Base-by-base conservation (phyloP, 2,113 vertebrate genomes). In the Phainopepla nitens region DNA sequence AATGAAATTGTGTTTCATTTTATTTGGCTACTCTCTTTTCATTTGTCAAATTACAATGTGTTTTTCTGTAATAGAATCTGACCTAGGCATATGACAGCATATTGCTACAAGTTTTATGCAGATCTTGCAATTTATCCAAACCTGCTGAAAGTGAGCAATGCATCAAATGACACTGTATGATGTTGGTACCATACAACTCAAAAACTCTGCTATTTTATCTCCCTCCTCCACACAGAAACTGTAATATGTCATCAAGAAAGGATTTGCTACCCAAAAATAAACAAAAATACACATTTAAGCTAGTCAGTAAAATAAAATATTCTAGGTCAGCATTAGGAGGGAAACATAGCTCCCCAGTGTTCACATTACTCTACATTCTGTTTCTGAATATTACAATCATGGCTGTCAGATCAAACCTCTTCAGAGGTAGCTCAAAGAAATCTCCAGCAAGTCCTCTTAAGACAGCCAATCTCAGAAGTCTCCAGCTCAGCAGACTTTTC, bases 401-500 rank as follows among this genome's bases (percentile, higher is more conserved):
- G 42, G 33, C 45, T 71, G 24, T 86, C 89, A 96, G 87, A 93
- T 68, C 89, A 97, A 97, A 97, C 71, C 94, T 23, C 6, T 27
- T 60, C n/a, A 90, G 25, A 90, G 76, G 71, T 86, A 97, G 96
- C 82, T 73, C 86, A 96, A 85, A 97, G 97, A 50, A 39, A 71
- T 68, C 81, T 94, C 84, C 76, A 86, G 25, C 33, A 89, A 47
- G 22, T 75, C 20, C 45, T 75, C 79, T 33, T 45, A 70, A 64
- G 62, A 93, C 70, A 93, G 81, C 29, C 31, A 56, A 84, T 53
- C 92, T 35, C 11, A 56, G 36, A 93, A 78, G 5, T 22, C 39
- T 84, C 71, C 62, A 92, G 51, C 82, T 91, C 91, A 53, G 58
- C 89, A 71, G 68, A 92, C 11, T 93, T 73, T 17, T 11, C 15